These are phyloP conservation scores for Lateolabrax maculatus DNA, from an alignment of 2,797 vertebrate species.

Conservation along the genomic window DNA sequence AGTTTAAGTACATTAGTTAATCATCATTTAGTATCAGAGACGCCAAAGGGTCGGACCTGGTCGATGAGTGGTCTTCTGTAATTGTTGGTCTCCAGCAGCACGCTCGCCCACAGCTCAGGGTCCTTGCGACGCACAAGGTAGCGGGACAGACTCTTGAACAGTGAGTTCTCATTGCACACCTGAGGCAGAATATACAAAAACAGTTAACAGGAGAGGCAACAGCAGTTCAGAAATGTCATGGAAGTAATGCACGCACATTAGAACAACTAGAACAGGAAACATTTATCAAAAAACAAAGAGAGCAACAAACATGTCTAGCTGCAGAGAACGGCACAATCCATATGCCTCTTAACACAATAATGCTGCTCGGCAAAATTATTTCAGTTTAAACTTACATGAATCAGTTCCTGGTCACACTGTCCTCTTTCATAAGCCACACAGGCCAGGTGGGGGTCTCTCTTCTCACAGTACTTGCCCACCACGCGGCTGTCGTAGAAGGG, in stretches of 20 bases:
- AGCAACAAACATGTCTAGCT: neutral
- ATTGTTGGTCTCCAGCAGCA: slow-evolving; percentile 93
- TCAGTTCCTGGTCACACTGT: slow-evolving; percentile 94
- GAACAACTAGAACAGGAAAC: neutral
- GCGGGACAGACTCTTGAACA: slow-evolving; percentile 95
- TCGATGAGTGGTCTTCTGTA: slow-evolving; percentile 94
- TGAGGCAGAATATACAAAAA: slow-evolving; percentile 61
- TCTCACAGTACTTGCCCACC: slow-evolving; percentile 96
- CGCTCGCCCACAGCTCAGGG: slow-evolving; percentile 93
- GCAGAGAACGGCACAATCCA: neutral
- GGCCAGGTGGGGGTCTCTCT: slow-evolving; percentile 95
- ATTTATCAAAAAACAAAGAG: neutral
- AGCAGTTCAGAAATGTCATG: neutral
- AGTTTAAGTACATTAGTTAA: neutral
- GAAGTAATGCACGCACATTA: neutral
- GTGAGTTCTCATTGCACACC: slow-evolving; percentile 97
- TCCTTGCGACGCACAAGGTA: slow-evolving; percentile 96
- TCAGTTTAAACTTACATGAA: slow-evolving; percentile 87
- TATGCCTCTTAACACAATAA: neutral
- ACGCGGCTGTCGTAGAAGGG: slow-evolving; percentile 93
- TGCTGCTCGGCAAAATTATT: neutral
- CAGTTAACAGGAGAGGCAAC: neutral
- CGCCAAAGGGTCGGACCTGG: slow-evolving; percentile 83
- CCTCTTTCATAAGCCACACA: slow-evolving; percentile 95
- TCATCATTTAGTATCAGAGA: neutral